Conservation (phyloP, 1,140 invertebrate genomes). For the Drosophila chauvacae region DNA sequence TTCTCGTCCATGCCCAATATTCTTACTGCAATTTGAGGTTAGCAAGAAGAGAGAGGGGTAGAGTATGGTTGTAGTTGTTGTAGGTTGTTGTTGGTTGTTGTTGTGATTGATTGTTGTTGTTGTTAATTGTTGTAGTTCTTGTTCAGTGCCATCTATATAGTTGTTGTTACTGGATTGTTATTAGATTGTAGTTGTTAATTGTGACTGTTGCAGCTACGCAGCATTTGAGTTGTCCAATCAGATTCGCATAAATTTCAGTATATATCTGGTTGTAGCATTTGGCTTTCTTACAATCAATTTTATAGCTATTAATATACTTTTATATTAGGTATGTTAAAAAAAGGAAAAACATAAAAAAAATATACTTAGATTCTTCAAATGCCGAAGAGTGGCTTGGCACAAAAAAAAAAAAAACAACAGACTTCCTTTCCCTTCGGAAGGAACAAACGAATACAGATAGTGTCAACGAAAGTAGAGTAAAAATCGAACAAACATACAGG, state of each 20-base stretch:
- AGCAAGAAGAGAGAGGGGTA: slow-evolving; percentile 74
- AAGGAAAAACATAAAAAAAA: slow-evolving; percentile 20
- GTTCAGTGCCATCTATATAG: slow-evolving; percentile 58
- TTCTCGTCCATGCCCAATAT: slow-evolving; percentile 85
- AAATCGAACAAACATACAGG: slow-evolving; percentile 42
- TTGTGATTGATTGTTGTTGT: slow-evolving; percentile 46
- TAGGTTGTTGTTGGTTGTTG: slow-evolving; percentile 34
- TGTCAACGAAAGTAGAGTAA: slow-evolving; percentile 44
- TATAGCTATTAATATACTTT: slow-evolving; percentile 38
- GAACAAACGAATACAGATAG: slow-evolving; percentile 31
- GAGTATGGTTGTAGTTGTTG: slow-evolving; percentile 71
- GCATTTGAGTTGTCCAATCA: slow-evolving; percentile 66
- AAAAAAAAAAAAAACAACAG: neutral
- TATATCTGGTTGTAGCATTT: slow-evolving; percentile 45
- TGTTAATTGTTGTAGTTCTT: slow-evolving; percentile 34
- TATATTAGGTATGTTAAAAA: slow-evolving; percentile 20
- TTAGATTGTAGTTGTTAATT: slow-evolving; percentile 29
- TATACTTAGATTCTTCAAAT: slow-evolving; percentile 6
- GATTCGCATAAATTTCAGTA: slow-evolving; percentile 53
- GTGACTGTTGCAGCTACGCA: slow-evolving; percentile 64
- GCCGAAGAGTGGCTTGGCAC: slow-evolving; percentile 27
- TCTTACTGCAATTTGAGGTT: slow-evolving; percentile 83
- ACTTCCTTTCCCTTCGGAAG: slow-evolving; percentile 7
- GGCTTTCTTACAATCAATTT: slow-evolving; percentile 46
- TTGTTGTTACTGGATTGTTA: slow-evolving; percentile 37